Conservation (phyloP, 2,797 vertebrate genomes). For the Mormyrus hasselquistii region DNA sequence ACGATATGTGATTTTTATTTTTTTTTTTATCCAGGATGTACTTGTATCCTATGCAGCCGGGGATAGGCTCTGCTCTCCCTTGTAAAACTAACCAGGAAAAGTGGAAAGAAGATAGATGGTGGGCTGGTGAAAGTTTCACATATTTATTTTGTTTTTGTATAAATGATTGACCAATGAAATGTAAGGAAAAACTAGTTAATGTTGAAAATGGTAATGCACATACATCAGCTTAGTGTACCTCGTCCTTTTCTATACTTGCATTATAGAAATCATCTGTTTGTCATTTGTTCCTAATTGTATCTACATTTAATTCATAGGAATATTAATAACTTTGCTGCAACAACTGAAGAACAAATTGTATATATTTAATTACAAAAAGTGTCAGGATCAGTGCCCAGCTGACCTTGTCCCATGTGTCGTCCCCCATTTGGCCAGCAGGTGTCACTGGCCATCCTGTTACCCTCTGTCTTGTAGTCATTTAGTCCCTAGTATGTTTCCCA, state of each 20-base stretch:
- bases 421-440: not conserved
- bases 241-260: not conserved
- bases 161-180: not conserved
- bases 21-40: not conserved
- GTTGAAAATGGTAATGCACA: not conserved
- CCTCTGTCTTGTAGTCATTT: not conserved
- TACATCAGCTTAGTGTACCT: not conserved
- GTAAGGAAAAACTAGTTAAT: not conserved
- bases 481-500: not conserved
- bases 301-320: not conserved
- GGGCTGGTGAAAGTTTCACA: not conserved
- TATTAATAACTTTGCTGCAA: not conserved
- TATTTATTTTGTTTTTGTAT: not conserved
- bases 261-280: not conserved
- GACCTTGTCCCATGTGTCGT: not conserved
- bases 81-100: not conserved
- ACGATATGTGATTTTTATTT: not conserved
- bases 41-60: not conserved
- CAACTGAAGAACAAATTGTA: not conserved
- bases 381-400: not conserved
- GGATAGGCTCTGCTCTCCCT: not conserved
- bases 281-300: not conserved
- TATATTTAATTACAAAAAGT: not conserved
- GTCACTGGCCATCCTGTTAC: not conserved
- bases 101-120: not conserved